Evolutionary conservation across 1,140 invertebrate species (phyloP).

Genomic region (Pseudomyrmex dendroicus): DNA sequence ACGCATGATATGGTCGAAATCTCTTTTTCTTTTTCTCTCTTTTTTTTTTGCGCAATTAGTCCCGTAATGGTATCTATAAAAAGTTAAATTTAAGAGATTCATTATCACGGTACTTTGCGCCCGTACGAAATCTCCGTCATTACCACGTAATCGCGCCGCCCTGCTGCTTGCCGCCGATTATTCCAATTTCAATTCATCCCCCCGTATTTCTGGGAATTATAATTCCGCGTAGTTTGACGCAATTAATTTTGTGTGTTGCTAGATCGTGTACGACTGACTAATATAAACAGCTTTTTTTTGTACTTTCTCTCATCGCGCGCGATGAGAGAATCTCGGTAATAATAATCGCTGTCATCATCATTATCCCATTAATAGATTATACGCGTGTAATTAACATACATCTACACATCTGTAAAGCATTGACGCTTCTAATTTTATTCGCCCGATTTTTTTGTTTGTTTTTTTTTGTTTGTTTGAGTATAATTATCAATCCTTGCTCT

Average conservation of each 20-base stretch:
- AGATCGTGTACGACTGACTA: constrained; percentile 18
- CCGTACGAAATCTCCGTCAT: constrained; percentile 39
- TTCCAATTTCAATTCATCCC: constrained; percentile 29
- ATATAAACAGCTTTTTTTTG: neutral
- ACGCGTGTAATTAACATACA: constrained; percentile 30
- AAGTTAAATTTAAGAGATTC: constrained; percentile 57
- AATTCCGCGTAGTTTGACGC: constrained; percentile 18
- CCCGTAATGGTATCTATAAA: constrained; percentile 39
- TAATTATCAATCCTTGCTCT: too few species aligned
- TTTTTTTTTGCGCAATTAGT: constrained; percentile 40
- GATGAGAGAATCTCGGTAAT: neutral
- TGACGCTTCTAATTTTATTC: constrained; percentile 5
- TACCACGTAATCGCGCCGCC: constrained; percentile 37
- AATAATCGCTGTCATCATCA: constrained; percentile 31
- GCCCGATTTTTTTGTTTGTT: neutral
- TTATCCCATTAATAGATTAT: constrained; percentile 27
- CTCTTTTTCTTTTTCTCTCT: neutral
- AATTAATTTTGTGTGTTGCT: constrained; percentile 41
- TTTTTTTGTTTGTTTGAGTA: neutral
- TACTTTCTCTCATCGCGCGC: constrained; percentile 5
- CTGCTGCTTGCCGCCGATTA: constrained; percentile 27
- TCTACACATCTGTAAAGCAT: constrained; percentile 36
- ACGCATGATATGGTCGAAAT: constrained; percentile 20
- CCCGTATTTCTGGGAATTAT: neutral
- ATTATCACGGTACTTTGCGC: constrained; percentile 36